Base-by-base conservation (phyloP, 2,113 vertebrate genomes). In the Pandion haliaetus region DNA sequence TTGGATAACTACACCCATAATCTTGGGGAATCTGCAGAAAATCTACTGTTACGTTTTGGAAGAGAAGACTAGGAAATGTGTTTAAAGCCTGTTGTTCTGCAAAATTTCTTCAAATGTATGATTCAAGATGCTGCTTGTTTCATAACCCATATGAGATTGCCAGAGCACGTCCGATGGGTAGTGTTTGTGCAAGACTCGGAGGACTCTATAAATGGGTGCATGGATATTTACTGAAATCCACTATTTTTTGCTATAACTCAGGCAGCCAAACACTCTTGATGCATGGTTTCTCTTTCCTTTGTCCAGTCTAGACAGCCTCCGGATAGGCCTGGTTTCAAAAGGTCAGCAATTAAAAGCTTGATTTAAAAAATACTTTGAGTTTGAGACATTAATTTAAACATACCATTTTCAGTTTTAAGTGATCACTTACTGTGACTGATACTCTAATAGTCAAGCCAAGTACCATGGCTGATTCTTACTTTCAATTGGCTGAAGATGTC, bases 41-140 rank as follows among this genome's bases (percentile, higher is more conserved):
- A 20, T 2, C 14, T 77, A 0, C 26, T 0, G 2, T 1, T 2
- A 0, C 0, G 4, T 31, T 25, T 26, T 63, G 82, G 26, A 14
- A 23, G 24, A 6, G 62, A 4, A 6, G 70, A 15, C 11, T 17
- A 17, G 82, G 58, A 14, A 25, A 4, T 1, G 10, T 3, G 40
- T 28, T 28, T 28, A 38, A 9, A 52, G 45, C 25, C 36, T 16
- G 1, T 2, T 34, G 57, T 2, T 4, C 24, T 69, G 32, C 38
- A 10, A 5, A 24, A 24, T 17, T 36, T 11, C 17, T 18, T 63
- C 73, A 44, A 13, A 14, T 8, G 31, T 49, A 9, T 0, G 4
- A 6, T 18, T 17, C 5, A 3, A 8, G 23, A 47, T 34, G 5
- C 24, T 29, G 36, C 28, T 38, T 31, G 28, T 59, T 54, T 10